These are phyloP conservation scores for Luperina nickerlii DNA, from an alignment of 2,888 invertebrate species.

Conservation along the genomic window DNA sequence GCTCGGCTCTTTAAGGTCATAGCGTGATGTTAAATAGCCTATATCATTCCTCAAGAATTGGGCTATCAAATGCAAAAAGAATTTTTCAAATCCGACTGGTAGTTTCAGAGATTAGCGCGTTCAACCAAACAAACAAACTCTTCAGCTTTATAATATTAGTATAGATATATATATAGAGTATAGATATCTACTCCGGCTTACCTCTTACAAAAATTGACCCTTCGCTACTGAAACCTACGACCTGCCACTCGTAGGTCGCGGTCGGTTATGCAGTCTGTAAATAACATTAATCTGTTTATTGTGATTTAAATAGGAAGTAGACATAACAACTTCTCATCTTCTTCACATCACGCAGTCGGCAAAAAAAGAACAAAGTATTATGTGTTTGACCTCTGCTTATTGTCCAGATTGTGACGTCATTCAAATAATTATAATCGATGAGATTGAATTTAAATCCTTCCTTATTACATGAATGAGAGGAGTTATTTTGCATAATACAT, in stretches of 20 bases:
- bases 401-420: conserved; percentile 5
- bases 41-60: too few species aligned
- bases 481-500: conserved; percentile 8
- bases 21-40: too few species aligned
- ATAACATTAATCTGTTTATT: conserved; percentile 11
- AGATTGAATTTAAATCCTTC: conserved; percentile 32
- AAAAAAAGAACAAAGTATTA: conserved; percentile 31
- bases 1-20: too few species aligned
- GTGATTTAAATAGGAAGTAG: conserved; percentile 22
- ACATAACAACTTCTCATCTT: conserved; percentile 7
- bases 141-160: too few species aligned
- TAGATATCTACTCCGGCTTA: too few species aligned
- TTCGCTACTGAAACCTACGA: not conserved
- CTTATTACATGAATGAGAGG: conserved; percentile 15
- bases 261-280: conserved; percentile 8
- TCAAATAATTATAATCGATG: conserved; percentile 31
- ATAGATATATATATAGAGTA: too few species aligned
- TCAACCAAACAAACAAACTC: too few species aligned
- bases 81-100: too few species aligned
- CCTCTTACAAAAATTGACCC: too few species aligned
- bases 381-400: conserved; percentile 42
- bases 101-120: too few species aligned
- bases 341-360: conserved; percentile 23
- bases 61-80: too few species aligned
- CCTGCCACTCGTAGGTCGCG: not conserved